Evolutionary conservation across 2,113 vertebrate genomes (phyloP).

Genomic region (Sminthopsis crassicaudata): DNA sequence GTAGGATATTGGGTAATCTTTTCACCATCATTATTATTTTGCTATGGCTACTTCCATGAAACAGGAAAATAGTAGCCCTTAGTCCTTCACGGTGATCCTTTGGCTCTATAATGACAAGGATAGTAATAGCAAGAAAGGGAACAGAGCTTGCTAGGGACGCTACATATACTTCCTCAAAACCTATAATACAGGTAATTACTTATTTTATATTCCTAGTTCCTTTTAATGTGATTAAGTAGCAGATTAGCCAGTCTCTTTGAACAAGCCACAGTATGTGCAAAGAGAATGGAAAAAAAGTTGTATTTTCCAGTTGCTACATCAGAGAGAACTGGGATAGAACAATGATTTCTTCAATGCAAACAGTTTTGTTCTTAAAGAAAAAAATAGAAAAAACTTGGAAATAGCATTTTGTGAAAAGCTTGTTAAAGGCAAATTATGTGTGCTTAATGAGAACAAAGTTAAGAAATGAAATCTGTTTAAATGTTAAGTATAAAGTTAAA

Average conservation of each 20-base stretch:
- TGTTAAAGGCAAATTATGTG: conserved; percentile 24
- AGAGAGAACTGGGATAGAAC: conserved; percentile 9
- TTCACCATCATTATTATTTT: neutral
- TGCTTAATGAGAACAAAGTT: conserved; percentile 38
- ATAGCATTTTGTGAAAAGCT: conserved; percentile 47
- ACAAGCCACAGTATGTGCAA: conserved; percentile 23
- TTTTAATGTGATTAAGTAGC: conserved; percentile 62
- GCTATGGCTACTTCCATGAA: neutral
- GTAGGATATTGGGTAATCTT: neutral
- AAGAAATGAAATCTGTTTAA: conserved; percentile 53
- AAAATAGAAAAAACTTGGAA: neutral
- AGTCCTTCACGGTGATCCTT: neutral
- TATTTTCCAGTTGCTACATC: conserved; percentile 40
- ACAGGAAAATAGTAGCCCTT: neutral
- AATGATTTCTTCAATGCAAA: conserved; percentile 29
- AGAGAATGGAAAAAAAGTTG: neutral
- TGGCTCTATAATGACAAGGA: neutral
- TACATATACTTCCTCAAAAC: neutral
- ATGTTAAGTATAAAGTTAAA: conserved; percentile 37
- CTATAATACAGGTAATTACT: neutral
- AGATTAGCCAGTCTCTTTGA: conserved; percentile 66
- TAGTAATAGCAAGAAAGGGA: neutral
- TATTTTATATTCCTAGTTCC: neutral
- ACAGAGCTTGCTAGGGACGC: neutral
- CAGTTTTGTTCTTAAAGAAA: conserved; percentile 44